Evolutionary conservation across 37 sponge, comb jelly and placozoan species (phyloP).

Genomic region (Chondrilla cf. caribensis): DNA sequence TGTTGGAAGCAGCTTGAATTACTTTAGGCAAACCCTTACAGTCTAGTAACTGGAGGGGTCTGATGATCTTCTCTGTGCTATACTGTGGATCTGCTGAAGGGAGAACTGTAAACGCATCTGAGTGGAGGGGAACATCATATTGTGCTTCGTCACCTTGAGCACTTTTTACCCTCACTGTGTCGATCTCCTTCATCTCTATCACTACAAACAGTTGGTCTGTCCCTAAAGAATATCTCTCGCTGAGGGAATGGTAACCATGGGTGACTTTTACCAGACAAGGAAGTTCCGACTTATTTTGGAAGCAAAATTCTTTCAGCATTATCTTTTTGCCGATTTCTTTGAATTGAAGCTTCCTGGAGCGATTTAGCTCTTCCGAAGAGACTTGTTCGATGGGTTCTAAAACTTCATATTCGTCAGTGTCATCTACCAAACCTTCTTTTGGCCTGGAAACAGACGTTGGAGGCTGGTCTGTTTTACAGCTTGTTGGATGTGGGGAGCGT

Average conservation of each 20-base stretch:
- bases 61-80: not conserved
- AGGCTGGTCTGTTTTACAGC: too few species aligned
- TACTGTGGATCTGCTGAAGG: not conserved
- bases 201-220: conserved; percentile 16
- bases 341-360: too few species aligned
- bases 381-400: too few species aligned
- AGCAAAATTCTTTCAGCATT: not conserved
- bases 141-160: not conserved
- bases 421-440: too few species aligned
- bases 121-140: not conserved
- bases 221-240: not conserved
- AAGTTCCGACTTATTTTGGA: not conserved
- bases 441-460: too few species aligned
- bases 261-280: conserved; percentile 1
- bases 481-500: too few species aligned
- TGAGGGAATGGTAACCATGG: not conserved
- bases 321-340: not conserved
- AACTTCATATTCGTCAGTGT: too few species aligned
- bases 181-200: conserved; percentile 1
- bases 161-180: not conserved
- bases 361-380: too few species aligned
- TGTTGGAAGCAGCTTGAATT: not conserved
- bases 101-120: not conserved
- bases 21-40: not conserved
- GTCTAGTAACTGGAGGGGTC: not conserved